Evolutionary conservation across 2,797 vertebrate species (phyloP).

Genomic region (Phaenicophaeus curvirostris): DNA sequence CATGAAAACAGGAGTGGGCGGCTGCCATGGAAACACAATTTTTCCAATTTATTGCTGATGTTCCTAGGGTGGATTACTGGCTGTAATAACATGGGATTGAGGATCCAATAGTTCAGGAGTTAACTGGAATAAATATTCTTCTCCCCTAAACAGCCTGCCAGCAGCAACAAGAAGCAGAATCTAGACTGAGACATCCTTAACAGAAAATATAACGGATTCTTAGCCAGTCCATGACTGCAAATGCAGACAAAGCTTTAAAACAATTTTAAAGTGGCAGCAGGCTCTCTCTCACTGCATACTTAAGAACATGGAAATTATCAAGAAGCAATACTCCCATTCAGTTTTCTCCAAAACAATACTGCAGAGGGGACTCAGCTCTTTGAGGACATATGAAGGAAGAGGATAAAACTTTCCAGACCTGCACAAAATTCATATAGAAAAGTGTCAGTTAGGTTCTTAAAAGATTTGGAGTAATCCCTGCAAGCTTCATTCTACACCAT

Average conservation of each 20-base stretch:
- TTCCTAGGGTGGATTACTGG: conserved; percentile 15
- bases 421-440: not conserved
- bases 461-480: not conserved
- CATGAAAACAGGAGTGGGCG: not conserved
- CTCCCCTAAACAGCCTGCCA: not conserved
- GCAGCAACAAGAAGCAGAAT: not conserved
- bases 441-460: not conserved
- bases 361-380: not conserved
- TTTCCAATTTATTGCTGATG: conserved; percentile 4
- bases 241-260: not conserved
- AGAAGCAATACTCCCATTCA: not conserved
- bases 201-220: not conserved
- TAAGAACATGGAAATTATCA: not conserved
- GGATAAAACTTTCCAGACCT: not conserved
- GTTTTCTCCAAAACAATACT: not conserved
- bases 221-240: not conserved
- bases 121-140: conserved; percentile 9
- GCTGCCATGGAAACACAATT: not conserved
- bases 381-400: not conserved
- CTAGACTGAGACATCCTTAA: not conserved
- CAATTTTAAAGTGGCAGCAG: not conserved
- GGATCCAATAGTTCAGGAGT: not conserved
- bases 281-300: not conserved
- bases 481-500: not conserved
- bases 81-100: conserved; percentile 1